phyloP scores from a whole-genome alignment of 2,113 vertebrate species.

The Octodon degus region DNA sequence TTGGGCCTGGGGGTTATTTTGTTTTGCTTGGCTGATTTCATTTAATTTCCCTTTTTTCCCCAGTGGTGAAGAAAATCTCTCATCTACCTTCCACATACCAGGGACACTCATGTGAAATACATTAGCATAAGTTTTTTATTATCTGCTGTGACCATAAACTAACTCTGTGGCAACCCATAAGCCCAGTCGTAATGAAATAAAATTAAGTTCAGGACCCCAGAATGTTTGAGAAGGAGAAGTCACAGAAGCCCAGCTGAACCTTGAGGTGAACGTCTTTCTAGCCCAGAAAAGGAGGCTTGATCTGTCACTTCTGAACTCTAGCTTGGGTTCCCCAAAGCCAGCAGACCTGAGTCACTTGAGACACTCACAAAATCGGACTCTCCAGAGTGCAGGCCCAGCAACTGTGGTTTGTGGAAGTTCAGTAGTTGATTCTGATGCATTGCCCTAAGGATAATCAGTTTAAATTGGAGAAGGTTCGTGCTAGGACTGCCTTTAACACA shows the following conservation, averaged over 20 bases:
- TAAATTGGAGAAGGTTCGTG: not conserved
- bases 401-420: no score
- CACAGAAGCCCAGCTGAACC: not conserved
- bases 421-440: rapidly evolving
- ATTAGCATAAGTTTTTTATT: not conserved
- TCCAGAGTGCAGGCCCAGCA: not conserved
- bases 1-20: no score
- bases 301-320: rapidly evolving
- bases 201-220: not conserved
- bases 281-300: no score
- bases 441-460: not conserved
- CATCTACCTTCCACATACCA: no score
- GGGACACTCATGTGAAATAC: not conserved
- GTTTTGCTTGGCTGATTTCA: not conserved
- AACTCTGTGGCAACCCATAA: not conserved
- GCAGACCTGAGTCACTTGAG: not conserved
- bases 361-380: not conserved
- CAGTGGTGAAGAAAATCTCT: not conserved
- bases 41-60: not conserved
- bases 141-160: not conserved
- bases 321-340: not conserved
- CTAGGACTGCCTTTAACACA: not conserved
- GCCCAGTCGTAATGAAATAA: not conserved
- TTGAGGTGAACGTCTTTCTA: not conserved
- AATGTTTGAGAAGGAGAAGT: not conserved